phyloP scores from a whole-genome alignment of 2,797 vertebrate genomes.

The Chiloscyllium punctatum region DNA sequence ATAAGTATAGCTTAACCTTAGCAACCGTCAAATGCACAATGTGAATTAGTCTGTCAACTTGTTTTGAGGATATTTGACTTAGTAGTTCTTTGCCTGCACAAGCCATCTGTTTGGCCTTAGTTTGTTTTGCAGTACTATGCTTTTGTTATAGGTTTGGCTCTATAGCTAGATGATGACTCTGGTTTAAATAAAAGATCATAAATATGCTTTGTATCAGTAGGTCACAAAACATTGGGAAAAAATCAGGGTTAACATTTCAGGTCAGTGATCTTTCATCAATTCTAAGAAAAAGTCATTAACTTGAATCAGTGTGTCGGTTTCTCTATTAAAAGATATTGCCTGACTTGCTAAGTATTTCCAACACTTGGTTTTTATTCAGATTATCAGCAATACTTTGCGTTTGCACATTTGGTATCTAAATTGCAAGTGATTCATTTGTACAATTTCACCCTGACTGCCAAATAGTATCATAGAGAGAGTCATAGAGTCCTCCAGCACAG shows the following conservation, averaged over 20 bases:
- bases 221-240: background rate
- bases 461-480: too few relatives aligned
- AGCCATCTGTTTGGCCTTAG: background rate
- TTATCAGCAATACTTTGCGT: background rate
- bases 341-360: background rate
- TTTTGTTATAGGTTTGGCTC: background rate
- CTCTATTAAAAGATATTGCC: background rate
- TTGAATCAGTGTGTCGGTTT: background rate
- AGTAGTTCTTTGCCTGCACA: background rate
- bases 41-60: background rate
- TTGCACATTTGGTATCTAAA: background rate
- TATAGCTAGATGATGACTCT: background rate
- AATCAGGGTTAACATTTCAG: background rate
- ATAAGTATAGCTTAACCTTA: background rate
- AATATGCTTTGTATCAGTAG: background rate
- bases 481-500: too few relatives aligned
- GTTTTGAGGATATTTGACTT: background rate
- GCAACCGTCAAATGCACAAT: background rate
- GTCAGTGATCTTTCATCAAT: too few relatives aligned
- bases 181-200: background rate
- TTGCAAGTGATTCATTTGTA: background rate
- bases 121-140: background rate
- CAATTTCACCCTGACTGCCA: background rate
- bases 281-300: background rate
- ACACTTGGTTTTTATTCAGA: background rate